Evolutionary conservation across 2,888 invertebrate genomes (phyloP), one percentile per base, ranked within the genome.

Genomic region (Eristalis pertinax): DNA sequence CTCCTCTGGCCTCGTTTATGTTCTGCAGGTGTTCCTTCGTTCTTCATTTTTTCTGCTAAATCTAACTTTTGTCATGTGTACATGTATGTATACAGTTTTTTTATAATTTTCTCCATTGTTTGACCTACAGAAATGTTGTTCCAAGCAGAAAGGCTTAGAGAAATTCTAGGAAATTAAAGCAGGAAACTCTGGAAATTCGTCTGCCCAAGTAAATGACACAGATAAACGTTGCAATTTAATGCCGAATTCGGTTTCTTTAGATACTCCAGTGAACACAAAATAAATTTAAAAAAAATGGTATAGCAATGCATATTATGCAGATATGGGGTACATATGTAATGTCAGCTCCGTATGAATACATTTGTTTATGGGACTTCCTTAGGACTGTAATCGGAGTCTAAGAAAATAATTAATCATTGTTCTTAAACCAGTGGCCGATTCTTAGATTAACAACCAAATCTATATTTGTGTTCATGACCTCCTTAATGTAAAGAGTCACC

Each of bases 91-190:
- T 8, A 50, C 19, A 5, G 43, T 50, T n/a, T 43, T 50, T 50
- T 50, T 4, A 8, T 19, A 50, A 8, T 19, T 8, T 50, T 1
- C 19, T 24, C 63, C 10, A 22, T 60, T 68, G 68, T 11, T 19
- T 63, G 77, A 70, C 77, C 35, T 63, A 38, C 24, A 63, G 26
- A 64, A 29, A 58, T 29, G 35, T 43, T 2, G 43, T 26, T 50
- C 62, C n/a, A 65, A 75, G 58, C 62, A n/a, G 19, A 26, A 38
- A 26, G n/a, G 15, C 11, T 43, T 64, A 41, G 35, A 32, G 4
- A 50, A 80, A 74, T 80, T 80, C 80, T 68, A 50, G 68, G 80
- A 80, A 80, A 56, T 50, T 26, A 1, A 50, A 29, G n/a, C 43
- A 77, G n/a, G 68, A 63, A 68, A 64, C 70, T 77, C 63, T 64